phyloP scores from a whole-genome alignment of 2,113 vertebrate genomes.

The Calyptommatus sinebrachiatus region DNA sequence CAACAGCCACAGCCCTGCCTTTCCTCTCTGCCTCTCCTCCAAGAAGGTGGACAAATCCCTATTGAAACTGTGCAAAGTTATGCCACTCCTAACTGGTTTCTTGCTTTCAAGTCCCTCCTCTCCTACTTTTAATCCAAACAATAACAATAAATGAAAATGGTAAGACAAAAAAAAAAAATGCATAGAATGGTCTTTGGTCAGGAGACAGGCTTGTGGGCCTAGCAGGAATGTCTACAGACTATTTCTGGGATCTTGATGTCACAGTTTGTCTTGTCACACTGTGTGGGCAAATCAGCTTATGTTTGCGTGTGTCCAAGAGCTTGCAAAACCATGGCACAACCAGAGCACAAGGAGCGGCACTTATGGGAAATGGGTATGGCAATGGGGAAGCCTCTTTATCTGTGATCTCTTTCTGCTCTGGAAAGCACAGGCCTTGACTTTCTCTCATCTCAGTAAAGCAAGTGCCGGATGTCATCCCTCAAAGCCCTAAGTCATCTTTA shows the following conservation, averaged over 20 bases:
- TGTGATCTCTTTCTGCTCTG: neutral
- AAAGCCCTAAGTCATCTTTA: neutral
- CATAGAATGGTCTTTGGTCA: constrained; percentile 63
- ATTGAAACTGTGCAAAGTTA: neutral
- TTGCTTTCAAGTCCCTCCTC: neutral
- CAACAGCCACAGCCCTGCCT: too few species aligned
- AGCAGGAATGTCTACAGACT: neutral
- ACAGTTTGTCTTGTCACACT: neutral
- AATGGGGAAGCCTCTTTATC: too few species aligned
- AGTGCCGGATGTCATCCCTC: too few species aligned
- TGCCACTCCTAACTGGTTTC: neutral
- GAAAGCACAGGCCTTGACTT: too few species aligned
- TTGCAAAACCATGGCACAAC: fast-evolving
- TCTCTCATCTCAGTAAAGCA: neutral
- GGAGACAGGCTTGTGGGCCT: constrained; percentile 19
- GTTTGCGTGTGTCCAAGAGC: neutral
- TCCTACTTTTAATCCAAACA: fast-evolving
- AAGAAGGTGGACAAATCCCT: neutral
- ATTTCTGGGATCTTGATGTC: neutral
- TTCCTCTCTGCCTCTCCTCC: neutral
- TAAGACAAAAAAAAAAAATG: constrained; percentile 39
- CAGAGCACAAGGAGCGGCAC: fast-evolving
- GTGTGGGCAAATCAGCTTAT: neutral
- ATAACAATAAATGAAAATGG: neutral
- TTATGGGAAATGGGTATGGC: neutral